Evolutionary conservation across 1,140 invertebrate genomes (phyloP).

Genomic region (Saccostrea glomerata): DNA sequence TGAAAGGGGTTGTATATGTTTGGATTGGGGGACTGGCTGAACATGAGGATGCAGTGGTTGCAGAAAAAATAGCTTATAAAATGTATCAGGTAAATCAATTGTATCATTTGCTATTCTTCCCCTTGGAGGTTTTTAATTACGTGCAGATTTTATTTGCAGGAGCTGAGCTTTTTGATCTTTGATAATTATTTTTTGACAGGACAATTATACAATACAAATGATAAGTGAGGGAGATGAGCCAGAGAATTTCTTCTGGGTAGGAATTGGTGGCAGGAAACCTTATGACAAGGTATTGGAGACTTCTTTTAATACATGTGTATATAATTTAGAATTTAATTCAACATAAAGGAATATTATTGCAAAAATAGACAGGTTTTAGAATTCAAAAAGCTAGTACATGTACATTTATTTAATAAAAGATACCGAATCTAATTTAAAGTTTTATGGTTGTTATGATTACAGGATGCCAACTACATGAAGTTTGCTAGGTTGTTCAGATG

Average conservation of each 20-base stretch:
- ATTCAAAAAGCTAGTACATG: too few species aligned
- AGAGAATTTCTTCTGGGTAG: constrained; percentile 99
- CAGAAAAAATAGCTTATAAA: constrained; percentile 95
- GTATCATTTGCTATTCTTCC: too few species aligned
- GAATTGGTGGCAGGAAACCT: constrained; percentile 93
- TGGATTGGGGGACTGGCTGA: constrained; percentile 96
- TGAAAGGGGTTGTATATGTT: constrained; percentile 96
- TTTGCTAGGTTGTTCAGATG: constrained; percentile 97
- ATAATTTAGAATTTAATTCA: too few species aligned
- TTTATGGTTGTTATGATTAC: constrained; percentile 52
- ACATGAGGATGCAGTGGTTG: constrained; percentile 91
- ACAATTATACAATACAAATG: constrained; percentile 78
- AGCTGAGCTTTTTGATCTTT: not conserved
- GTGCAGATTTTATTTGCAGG: not conserved
- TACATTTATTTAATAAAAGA: too few species aligned
- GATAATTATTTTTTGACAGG: constrained; percentile 60
- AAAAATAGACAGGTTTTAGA: too few species aligned
- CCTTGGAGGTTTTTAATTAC: not conserved
- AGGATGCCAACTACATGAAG: constrained; percentile 95
- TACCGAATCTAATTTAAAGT: not conserved
- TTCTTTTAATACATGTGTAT: not conserved
- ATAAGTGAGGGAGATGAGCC: constrained; percentile 98
- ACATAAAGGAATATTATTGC: too few species aligned
- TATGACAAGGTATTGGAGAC: constrained; percentile 85
- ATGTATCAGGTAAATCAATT: constrained; percentile 86